These are phyloP conservation scores for Heliconius erato DNA, from an alignment of 2,888 invertebrate species.

Conservation along the genomic window DNA sequence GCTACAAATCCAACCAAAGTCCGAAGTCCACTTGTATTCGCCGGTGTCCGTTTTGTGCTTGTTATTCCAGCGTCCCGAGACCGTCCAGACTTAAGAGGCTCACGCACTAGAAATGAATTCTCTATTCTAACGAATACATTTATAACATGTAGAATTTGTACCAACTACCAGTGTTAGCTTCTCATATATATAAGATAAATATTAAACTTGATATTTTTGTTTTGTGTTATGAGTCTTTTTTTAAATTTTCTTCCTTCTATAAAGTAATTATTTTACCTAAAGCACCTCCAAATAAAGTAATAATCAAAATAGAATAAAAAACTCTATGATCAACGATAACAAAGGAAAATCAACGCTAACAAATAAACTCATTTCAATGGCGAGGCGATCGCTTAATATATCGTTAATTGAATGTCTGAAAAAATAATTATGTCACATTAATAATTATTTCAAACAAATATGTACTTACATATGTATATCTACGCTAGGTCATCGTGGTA, in stretches of 20 bases:
- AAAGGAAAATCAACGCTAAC: background rate
- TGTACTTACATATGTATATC: too few relatives aligned
- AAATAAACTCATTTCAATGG: too few relatives aligned
- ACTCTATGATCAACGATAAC: background rate
- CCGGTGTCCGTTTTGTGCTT: constrained; percentile 77
- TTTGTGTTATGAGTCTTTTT: background rate
- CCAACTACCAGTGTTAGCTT: background rate
- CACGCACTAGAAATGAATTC: constrained; percentile 53
- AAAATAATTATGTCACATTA: too few relatives aligned
- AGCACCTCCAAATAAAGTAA: background rate
- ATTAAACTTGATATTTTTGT: background rate
- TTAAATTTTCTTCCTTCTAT: background rate
- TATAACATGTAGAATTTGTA: constrained; percentile 10
- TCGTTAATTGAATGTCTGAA: too few relatives aligned
- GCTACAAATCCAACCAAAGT: constrained; percentile 70
- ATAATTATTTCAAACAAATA: too few relatives aligned
- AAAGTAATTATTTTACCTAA: background rate
- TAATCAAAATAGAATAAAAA: background rate
- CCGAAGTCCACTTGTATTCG: constrained; percentile 77
- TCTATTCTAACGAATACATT: constrained; percentile 36
- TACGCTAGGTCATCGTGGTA: too few relatives aligned
- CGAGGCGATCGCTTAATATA: too few relatives aligned
- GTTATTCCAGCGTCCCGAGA: constrained; percentile 73
- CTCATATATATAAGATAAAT: background rate
- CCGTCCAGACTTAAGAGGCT: constrained; percentile 61